Conservation (phyloP, 2,797 vertebrate genomes). For the Anguilla obscura region DNA sequence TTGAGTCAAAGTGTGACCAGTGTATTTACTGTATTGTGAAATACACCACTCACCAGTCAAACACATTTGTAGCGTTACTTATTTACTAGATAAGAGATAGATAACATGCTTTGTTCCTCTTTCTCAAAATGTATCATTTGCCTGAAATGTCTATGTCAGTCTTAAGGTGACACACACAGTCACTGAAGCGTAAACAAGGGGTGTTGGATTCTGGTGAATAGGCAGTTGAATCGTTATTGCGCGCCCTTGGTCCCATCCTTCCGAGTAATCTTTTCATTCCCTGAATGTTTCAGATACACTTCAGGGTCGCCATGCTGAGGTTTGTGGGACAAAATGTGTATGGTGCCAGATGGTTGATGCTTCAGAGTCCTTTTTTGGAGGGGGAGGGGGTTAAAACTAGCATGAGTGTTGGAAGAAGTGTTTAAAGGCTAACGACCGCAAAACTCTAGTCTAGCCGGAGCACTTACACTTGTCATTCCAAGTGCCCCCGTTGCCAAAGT, state of each 20-base stretch:
- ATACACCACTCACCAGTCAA: neutral
- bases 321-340: too few species aligned
- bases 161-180: neutral
- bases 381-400: neutral
- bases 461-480: neutral
- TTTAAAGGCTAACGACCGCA: neutral
- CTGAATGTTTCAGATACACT: neutral
- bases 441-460: neutral
- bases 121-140: neutral
- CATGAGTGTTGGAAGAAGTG: neutral
- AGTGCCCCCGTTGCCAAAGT: neutral
- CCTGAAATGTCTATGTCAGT: neutral
- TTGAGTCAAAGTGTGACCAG: neutral
- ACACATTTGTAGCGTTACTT: neutral
- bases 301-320: neutral
- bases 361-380: neutral
- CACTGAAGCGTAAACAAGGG: neutral
- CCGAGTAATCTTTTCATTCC: neutral
- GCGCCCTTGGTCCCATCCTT: neutral
- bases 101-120: neutral
- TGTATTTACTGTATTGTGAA: neutral
- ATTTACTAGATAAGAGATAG: neutral
- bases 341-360: neutral
- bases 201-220: neutral
- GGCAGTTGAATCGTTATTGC: conserved; percentile 1